Base-by-base conservation (phyloP, 1,140 invertebrate species). In the Orius insidiosus region DNA sequence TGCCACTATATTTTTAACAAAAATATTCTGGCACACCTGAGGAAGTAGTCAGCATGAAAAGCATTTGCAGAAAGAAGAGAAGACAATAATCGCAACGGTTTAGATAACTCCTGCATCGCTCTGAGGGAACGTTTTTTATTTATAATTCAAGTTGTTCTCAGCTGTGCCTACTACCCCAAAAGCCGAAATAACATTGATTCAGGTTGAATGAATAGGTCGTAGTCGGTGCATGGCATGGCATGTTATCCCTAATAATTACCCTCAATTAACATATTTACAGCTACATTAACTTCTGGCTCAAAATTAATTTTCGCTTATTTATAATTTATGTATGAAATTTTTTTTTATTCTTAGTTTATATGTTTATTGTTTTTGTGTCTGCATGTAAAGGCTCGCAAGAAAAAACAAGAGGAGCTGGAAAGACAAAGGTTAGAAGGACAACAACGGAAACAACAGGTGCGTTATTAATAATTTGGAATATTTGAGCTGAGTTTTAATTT, bases 401-500 rank as follows among this genome's bases (percentile, higher is more conserved):
- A 80, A 63, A 76, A 80, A 41, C 81, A 86, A 59, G 81, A 86
- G 67, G 84, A 87, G 61, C 60, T 83, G 49, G 81, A 87, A 63
- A 82, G 79, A 59, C 76, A 81, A 58, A 79, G 78, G 63, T 73
- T 81, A 55, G 83, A 86, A 64, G 84, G 87, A 45, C 78, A 86
- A 57, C 72, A 79, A 55, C 75, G 81, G 53, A 82, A 81, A 63
- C 78, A 83, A 68, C 81, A 86, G 80, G 81, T 84, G 68, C 62
- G 65, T 59, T 19, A 55, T 52, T 40, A 35, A 30, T 10, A 14
- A 49, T 34, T 24, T 43, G 24, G 7, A 24, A 24, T 24, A 24
- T 24, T 24, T 7, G 24, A 24, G 14, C 32, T 45, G 30, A 45
- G 14, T 48, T 34, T 43, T 52, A 37, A 31, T 48, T 53, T 34